phyloP scores from a whole-genome alignment of 2,888 invertebrate species.

The Idaea aversata region DNA sequence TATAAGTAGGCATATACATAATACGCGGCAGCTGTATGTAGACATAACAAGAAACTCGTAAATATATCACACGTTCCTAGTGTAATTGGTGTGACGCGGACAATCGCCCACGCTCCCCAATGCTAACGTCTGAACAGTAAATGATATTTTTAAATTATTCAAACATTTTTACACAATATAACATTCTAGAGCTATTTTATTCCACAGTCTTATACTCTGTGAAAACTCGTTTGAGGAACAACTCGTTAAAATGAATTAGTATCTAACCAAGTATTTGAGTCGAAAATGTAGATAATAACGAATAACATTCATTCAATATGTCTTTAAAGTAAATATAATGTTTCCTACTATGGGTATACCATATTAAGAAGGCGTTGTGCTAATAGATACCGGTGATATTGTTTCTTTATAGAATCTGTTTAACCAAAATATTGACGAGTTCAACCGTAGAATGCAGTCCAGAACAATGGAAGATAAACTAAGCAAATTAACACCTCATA shows the following conservation, averaged over 20 bases:
- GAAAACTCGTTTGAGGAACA: background rate
- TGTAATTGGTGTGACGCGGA: background rate
- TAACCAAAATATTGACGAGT: background rate
- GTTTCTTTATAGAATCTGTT: background rate
- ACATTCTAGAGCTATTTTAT: background rate
- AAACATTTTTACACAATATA: background rate
- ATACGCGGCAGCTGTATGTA: background rate
- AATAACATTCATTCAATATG: background rate
- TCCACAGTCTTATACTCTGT: background rate
- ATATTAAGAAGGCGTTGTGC: background rate
- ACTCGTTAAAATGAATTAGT: background rate
- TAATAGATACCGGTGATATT: background rate
- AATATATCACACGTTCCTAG: background rate
- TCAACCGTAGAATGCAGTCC: background rate
- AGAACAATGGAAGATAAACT: background rate
- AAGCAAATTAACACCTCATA: conserved; percentile 10
- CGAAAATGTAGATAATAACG: background rate
- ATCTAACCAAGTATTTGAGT: background rate
- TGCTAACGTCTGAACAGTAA: background rate
- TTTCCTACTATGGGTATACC: background rate
- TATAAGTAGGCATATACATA: background rate
- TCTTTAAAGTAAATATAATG: background rate
- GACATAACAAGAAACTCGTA: background rate
- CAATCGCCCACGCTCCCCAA: background rate
- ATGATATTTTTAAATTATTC: background rate